Evolutionary conservation across 2,888 invertebrate species (phyloP).

Genomic region (Cerastis rubricosa): DNA sequence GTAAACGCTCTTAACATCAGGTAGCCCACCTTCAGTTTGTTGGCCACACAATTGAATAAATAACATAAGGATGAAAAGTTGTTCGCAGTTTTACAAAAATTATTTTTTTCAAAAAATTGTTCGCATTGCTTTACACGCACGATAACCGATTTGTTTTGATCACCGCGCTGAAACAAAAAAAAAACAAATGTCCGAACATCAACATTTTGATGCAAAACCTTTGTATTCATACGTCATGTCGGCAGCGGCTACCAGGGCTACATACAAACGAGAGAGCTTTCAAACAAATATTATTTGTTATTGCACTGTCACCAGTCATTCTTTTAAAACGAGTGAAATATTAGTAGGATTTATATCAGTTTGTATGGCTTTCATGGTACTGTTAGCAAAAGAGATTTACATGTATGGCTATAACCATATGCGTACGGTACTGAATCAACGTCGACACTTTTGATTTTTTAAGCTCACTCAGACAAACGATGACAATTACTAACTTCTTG

Average conservation of each 20-base stretch:
- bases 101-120: constrained; percentile 5
- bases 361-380: constrained; percentile 17
- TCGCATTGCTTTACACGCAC: neutral
- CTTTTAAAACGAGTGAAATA: constrained; percentile 50
- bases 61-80: neutral
- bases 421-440: neutral
- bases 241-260: constrained; percentile 28
- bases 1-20: neutral
- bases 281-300: constrained; percentile 48
- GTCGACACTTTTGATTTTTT: neutral
- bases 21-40: neutral
- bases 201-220: constrained; percentile 44
- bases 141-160: constrained; percentile 19
- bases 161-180: constrained; percentile 11
- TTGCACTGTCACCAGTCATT: constrained; percentile 41
- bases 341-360: constrained; percentile 45
- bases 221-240: constrained; percentile 36
- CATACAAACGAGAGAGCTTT: constrained; percentile 36
- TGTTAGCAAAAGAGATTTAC: neutral
- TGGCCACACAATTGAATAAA: neutral
- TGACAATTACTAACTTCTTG: neutral
- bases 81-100: neutral
- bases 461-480: neutral
- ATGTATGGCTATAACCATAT: neutral
- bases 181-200: constrained; percentile 12